Evolutionary conservation across 2,888 invertebrate genomes (phyloP).

Genomic region (Dendrolimus houi): DNA sequence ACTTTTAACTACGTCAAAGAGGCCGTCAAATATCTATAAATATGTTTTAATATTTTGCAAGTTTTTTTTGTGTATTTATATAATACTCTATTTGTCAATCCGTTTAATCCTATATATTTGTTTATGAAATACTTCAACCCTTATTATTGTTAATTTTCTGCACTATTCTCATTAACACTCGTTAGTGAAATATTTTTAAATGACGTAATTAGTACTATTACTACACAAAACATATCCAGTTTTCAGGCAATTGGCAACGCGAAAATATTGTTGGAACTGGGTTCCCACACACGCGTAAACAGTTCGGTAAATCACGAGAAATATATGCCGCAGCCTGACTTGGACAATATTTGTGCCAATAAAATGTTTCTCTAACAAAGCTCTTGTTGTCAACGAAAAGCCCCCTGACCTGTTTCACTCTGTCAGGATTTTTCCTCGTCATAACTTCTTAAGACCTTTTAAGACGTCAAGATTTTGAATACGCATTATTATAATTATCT

Average conservation of each 20-base stretch:
- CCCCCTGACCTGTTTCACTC: conserved; percentile 62
- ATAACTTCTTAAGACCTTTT: conserved; percentile 26
- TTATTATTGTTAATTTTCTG: too few species aligned
- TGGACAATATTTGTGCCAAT: conserved; percentile 73
- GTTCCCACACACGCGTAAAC: conserved; percentile 64
- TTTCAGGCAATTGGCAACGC: conserved; percentile 52
- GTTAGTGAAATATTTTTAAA: conserved; percentile 33
- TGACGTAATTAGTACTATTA: too few species aligned
- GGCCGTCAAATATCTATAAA: too few species aligned
- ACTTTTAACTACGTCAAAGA: too few species aligned
- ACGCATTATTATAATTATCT: background rate
- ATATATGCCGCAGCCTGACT: conserved; percentile 59
- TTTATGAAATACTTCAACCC: too few species aligned
- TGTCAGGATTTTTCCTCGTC: conserved; percentile 41
- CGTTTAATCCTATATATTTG: too few species aligned
- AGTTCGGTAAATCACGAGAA: conserved; percentile 68
- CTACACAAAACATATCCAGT: conserved; percentile 40
- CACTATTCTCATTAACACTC: background rate
- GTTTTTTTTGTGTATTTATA: too few species aligned
- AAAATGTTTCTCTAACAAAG: conserved; percentile 67
- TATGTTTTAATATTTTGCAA: too few species aligned
- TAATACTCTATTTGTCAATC: too few species aligned
- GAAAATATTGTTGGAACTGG: conserved; percentile 56
- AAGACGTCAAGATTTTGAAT: background rate
- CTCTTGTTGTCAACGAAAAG: conserved; percentile 68